Percentiles rank a stretch among this genome's conserved stretches.
Evolutionary conservation across 2,888 invertebrate species (phyloP).

Genomic region (Coenonympha glycerion): DNA sequence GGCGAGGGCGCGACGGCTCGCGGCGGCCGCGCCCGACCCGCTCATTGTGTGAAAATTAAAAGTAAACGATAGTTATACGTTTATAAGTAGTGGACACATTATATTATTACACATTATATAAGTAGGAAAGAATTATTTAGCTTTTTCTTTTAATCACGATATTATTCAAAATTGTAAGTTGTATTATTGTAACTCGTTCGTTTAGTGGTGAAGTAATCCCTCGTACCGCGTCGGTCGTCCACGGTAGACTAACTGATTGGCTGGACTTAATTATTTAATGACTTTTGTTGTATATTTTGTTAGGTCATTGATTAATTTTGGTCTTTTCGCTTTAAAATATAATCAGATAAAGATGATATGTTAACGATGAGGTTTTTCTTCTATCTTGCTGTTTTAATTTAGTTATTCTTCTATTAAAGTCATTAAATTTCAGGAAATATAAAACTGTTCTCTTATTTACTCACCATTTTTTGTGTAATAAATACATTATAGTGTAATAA

Average conservation of each 20-base stretch:
- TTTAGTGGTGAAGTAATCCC: constrained; percentile 62
- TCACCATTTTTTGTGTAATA: constrained; percentile 15
- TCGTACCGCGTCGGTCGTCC: constrained; percentile 59
- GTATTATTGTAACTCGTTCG: constrained; percentile 70
- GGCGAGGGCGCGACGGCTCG: constrained; percentile 33
- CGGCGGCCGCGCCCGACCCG: constrained; percentile 38
- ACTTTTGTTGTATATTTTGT: constrained; percentile 77
- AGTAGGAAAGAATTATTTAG: constrained; percentile 76
- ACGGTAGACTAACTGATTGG: constrained; percentile 61
- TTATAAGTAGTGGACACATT: constrained; percentile 76
- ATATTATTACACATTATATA: constrained; percentile 75
- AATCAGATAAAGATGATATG: constrained; percentile 70
- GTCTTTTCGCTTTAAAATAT: constrained; percentile 65
- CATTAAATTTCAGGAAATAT: constrained; percentile 73
- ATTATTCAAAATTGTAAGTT: constrained; percentile 76
- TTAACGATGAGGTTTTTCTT: constrained; percentile 71
- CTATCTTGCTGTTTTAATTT: constrained; percentile 76
- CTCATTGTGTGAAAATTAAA: constrained; percentile 72
- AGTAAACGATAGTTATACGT: constrained; percentile 73
- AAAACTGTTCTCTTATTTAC: constrained; percentile 31
- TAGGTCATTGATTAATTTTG: constrained; percentile 76
- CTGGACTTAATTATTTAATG: constrained; percentile 75
- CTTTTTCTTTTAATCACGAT: constrained; percentile 73
- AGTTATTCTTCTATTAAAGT: constrained; percentile 77
- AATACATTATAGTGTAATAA: constrained; percentile 13